Conservation (phyloP, 2,113 vertebrate species). For the Mormyrus lacerda region DNA sequence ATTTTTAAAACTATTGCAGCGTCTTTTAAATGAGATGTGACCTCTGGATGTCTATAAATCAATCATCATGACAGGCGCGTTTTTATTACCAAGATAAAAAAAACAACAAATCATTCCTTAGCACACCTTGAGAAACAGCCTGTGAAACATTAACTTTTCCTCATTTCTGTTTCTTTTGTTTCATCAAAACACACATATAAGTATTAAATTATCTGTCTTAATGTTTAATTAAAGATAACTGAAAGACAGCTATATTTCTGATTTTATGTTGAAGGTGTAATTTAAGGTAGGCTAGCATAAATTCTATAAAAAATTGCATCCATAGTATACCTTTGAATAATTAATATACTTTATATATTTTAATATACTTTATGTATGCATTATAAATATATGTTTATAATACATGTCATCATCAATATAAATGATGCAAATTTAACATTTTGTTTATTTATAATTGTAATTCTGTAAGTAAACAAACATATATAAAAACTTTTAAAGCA, state of each 20-base stretch:
- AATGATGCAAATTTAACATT: neutral
- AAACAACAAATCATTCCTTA: slow-evolving; percentile 40
- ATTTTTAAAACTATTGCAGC: slow-evolving; percentile 56
- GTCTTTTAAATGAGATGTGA: slow-evolving; percentile 60
- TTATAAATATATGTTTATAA: neutral
- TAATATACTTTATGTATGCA: neutral
- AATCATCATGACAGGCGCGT: slow-evolving; percentile 62
- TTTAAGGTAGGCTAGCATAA: neutral
- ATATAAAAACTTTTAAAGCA: neutral
- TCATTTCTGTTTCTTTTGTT: slow-evolving; percentile 23
- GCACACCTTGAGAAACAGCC: slow-evolving; percentile 19
- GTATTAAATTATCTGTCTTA: neutral
- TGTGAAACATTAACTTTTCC: slow-evolving; percentile 33
- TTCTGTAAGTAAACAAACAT: neutral
- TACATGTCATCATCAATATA: neutral
- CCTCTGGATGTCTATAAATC: slow-evolving; percentile 59
- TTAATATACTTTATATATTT: neutral
- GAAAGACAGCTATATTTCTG: neutral
- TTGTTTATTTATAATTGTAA: neutral
- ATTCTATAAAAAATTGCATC: neutral
- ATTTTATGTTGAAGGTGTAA: neutral
- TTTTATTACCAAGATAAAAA: slow-evolving; percentile 43
- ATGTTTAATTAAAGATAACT: neutral
- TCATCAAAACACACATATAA: neutral
- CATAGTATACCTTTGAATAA: neutral